phyloP scores from a whole-genome alignment of 2,797 vertebrate species.

The Alectoris magna region DNA sequence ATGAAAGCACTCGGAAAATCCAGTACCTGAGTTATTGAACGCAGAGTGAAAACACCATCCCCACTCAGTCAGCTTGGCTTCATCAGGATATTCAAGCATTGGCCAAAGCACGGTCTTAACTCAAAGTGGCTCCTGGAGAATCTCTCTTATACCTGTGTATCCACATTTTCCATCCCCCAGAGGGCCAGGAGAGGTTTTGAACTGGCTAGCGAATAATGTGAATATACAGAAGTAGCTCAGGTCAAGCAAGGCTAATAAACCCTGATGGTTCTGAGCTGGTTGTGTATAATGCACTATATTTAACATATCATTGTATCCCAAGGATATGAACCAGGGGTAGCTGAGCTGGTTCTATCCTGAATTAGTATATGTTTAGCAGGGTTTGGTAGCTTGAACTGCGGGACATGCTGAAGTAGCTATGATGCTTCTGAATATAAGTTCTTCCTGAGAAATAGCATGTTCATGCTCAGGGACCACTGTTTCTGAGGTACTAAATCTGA shows the following conservation, averaged over 20 bases:
- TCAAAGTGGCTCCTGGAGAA: background rate
- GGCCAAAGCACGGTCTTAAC: background rate
- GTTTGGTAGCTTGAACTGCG: background rate
- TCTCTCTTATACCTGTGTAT: background rate
- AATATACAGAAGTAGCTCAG: background rate
- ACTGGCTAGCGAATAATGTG: background rate
- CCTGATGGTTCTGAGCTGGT: background rate
- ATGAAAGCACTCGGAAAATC: background rate
- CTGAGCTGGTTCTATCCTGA: background rate
- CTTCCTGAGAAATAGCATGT: background rate
- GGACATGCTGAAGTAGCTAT: background rate
- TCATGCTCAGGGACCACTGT: fast-evolving
- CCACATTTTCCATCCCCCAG: background rate
- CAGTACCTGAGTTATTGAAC: background rate
- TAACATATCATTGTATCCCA: background rate
- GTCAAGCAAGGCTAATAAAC: background rate
- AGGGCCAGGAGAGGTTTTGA: background rate
- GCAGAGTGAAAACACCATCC: background rate
- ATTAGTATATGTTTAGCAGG: background rate
- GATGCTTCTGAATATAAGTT: background rate
- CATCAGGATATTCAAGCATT: background rate
- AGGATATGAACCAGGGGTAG: background rate
- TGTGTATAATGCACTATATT: background rate
- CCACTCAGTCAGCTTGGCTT: background rate
- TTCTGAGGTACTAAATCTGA: background rate